Percentiles rank a stretch among this genome's conserved stretches.
Conservation (phyloP, 2,113 vertebrate species). For the Takifugu flavidus region DNA sequence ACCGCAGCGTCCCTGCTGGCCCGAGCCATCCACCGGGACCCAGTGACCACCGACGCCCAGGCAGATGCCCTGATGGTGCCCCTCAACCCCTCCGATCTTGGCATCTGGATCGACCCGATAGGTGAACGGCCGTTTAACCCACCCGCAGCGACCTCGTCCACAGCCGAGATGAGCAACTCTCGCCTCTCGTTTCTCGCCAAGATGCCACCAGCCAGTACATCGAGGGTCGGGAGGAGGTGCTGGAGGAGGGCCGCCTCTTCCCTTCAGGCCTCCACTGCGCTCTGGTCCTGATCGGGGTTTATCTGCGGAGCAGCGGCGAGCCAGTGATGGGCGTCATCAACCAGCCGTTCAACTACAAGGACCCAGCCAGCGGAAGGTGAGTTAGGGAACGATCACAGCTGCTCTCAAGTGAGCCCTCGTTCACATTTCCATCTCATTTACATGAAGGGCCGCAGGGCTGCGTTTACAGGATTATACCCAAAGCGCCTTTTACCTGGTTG, state of each 20-base stretch:
- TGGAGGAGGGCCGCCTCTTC: slow-evolving; percentile 57
- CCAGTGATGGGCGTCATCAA: slow-evolving; percentile 82
- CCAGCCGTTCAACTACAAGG: slow-evolving; percentile 77
- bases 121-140: slow-evolving; percentile 53
- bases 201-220: slow-evolving; percentile 80
- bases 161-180: background rate
- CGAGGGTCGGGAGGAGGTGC: slow-evolving; percentile 64
- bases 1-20: slow-evolving; percentile 70
- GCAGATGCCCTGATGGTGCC: slow-evolving; percentile 57
- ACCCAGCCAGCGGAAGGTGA: slow-evolving; percentile 59
- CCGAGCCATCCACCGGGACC: slow-evolving; percentile 68
- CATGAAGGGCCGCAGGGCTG: background rate
- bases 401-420: fast-evolving
- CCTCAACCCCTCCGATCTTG: slow-evolving; percentile 63
- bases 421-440: background rate
- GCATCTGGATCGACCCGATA: slow-evolving; percentile 80
- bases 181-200: slow-evolving; percentile 20
- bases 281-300: slow-evolving; percentile 81
- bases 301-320: slow-evolving; percentile 68
- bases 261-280: slow-evolving; percentile 75
- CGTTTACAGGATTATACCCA: too few species aligned
- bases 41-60: slow-evolving; percentile 31
- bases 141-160: too few species aligned
- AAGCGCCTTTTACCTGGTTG: too few species aligned
- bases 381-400: slow-evolving; percentile 13